These are phyloP conservation scores for Porites lutea DNA, from an alignment of 64 coral and sea anemone species.

Conservation along the genomic window DNA sequence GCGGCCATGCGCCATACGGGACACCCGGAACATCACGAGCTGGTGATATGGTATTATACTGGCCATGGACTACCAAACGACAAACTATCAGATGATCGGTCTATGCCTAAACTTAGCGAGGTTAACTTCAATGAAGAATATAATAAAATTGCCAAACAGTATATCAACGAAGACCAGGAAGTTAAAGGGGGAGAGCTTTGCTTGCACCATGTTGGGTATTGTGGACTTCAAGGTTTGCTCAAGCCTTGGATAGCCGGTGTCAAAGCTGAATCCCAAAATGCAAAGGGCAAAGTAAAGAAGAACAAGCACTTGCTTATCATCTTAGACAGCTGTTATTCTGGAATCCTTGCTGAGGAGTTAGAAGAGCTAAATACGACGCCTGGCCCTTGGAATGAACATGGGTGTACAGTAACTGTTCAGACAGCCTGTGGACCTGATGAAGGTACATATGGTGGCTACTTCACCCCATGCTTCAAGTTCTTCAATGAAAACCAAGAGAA, in stretches of 20 bases:
- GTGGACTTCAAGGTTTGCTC: conserved; percentile 54
- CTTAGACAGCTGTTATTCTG: conserved; percentile 70
- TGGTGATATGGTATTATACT: conserved; percentile 57
- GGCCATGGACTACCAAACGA: conserved; percentile 35
- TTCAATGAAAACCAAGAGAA: not conserved
- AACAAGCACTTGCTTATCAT: conserved; percentile 74
- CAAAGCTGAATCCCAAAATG: conserved; percentile 19
- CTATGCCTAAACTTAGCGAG: not conserved
- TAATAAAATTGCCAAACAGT: not conserved
- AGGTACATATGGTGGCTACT: conserved; percentile 10
- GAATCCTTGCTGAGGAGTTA: conserved; percentile 41
- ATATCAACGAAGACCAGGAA: not conserved
- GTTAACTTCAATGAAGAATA: not conserved
- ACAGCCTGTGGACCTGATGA: conserved; percentile 39
- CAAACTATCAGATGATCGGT: not conserved
- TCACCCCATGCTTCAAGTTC: conserved; percentile 47
- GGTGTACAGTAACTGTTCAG: conserved; percentile 52
- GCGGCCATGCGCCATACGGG: conserved; percentile 9
- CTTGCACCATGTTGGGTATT: conserved; percentile 39
- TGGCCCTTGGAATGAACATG: conserved; percentile 40
- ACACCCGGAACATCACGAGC: conserved; percentile 18
- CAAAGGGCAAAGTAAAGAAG: conserved; percentile 1
- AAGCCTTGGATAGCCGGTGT: conserved; percentile 52
- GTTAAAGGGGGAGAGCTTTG: conserved; percentile 64
- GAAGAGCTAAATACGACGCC: conserved; percentile 11